A percentile compares a stretch with the other conserved stretches of the same genome.
Evolutionary conservation across 2,888 invertebrate genomes (phyloP).

Genomic region (Leucania comma): DNA sequence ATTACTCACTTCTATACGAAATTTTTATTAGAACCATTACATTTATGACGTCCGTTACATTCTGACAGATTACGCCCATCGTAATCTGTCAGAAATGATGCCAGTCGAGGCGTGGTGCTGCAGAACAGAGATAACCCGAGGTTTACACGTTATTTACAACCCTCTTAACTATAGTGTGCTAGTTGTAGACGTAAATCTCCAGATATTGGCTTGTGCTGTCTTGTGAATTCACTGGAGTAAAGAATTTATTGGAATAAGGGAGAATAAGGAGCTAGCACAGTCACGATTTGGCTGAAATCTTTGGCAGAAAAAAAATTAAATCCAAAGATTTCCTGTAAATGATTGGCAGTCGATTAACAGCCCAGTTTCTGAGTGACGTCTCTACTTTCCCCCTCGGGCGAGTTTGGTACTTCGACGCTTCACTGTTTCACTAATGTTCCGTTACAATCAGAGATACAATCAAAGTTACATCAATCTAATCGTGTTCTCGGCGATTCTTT

Average conservation of each 20-base stretch:
- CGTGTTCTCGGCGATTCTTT: background rate
- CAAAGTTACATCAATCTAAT: slow-evolving; percentile 29
- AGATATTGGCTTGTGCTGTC: slow-evolving; percentile 20
- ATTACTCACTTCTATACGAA: slow-evolving; percentile 3
- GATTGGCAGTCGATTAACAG: slow-evolving; percentile 48
- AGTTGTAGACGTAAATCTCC: slow-evolving; percentile 17
- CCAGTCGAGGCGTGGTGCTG: slow-evolving; percentile 5
- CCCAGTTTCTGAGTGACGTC: slow-evolving; percentile 31
- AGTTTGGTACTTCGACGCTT: slow-evolving; percentile 14
- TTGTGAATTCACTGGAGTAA: slow-evolving; percentile 3
- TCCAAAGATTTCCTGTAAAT: slow-evolving; percentile 44
- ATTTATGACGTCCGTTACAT: background rate
- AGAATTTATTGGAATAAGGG: slow-evolving; percentile 28
- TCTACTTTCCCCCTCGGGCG: slow-evolving; percentile 3
- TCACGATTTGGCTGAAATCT: slow-evolving; percentile 14
- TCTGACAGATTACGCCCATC: too few relatives aligned
- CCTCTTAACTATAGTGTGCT: slow-evolving; percentile 35
- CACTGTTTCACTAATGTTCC: slow-evolving; percentile 14
- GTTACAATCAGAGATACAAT: slow-evolving; percentile 25
- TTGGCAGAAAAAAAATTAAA: too few relatives aligned
- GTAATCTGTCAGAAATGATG: slow-evolving; percentile 32
- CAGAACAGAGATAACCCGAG: slow-evolving; percentile 35
- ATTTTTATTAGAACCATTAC: slow-evolving; percentile 3
- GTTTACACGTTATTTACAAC: slow-evolving; percentile 47
- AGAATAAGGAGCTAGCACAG: background rate